Percentiles rank a stretch among this genome's conserved stretches.
Evolutionary conservation across 2,113 vertebrate species (phyloP).

Genomic region (Daphoenositta chrysoptera): DNA sequence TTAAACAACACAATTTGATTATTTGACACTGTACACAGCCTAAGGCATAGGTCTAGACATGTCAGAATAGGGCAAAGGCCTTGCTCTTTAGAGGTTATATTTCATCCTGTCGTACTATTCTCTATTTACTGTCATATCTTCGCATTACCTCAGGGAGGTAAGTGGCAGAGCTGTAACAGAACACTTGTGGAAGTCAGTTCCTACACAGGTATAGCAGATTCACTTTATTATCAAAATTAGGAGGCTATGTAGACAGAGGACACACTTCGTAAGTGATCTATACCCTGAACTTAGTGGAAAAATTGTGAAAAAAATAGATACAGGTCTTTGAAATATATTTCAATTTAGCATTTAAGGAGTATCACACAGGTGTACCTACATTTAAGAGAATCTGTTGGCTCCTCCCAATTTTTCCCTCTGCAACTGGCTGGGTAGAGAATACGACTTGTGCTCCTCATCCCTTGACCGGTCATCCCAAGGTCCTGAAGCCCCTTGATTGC

Average conservation of each 20-base stretch:
- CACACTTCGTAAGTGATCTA: background rate
- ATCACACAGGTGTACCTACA: background rate
- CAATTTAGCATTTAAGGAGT: background rate
- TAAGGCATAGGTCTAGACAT: background rate
- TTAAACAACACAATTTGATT: slow-evolving; percentile 23
- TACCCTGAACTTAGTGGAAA: background rate
- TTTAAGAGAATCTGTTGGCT: background rate
- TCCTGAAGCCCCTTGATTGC: background rate
- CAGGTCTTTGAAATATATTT: background rate
- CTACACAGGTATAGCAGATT: background rate
- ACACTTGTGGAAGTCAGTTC: background rate
- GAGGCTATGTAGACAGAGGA: background rate
- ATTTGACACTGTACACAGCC: background rate
- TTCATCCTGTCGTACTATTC: background rate
- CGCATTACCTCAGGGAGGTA: background rate
- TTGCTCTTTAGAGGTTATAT: background rate
- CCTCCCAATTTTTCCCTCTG: background rate
- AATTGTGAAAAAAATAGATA: background rate
- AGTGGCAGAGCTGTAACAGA: background rate
- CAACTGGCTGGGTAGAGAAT: background rate
- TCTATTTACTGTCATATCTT: background rate
- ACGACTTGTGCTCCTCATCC: background rate
- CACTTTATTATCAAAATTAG: background rate
- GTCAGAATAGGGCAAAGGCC: background rate
- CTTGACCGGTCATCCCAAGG: background rate